Percentiles rank a stretch among this genome's conserved stretches.
Conservation (phyloP, 1,140 invertebrate genomes). For the Sinonovacula constricta region DNA sequence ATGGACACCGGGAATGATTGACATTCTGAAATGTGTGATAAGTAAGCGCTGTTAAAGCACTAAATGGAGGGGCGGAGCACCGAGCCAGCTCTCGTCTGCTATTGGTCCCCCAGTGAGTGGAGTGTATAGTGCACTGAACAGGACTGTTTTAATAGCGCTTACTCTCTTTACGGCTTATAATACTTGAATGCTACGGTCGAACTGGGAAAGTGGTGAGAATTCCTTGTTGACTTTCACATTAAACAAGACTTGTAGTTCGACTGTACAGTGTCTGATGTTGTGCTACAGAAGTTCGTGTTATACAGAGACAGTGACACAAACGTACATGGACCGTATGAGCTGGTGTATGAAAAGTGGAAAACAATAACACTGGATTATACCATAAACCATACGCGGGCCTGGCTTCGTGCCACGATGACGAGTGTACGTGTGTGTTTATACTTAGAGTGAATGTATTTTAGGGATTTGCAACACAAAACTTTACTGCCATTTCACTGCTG, state of each 20-base stretch:
- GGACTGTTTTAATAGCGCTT: slow-evolving; percentile 49
- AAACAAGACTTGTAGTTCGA: background rate
- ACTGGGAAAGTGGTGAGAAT: slow-evolving; percentile 29
- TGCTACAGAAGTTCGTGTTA: background rate
- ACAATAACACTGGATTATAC: background rate
- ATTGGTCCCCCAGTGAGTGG: slow-evolving; percentile 17
- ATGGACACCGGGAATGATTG: slow-evolving; percentile 40
- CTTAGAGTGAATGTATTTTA: slow-evolving; percentile 38
- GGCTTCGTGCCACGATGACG: slow-evolving; percentile 48
- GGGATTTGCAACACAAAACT: slow-evolving; percentile 38
- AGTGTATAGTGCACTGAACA: slow-evolving; percentile 14
- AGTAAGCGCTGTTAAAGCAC: slow-evolving; percentile 23
- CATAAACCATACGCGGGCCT: slow-evolving; percentile 11
- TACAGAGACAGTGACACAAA: background rate
- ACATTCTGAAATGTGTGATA: slow-evolving; percentile 50
- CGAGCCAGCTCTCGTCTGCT: slow-evolving; percentile 4
- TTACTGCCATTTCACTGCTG: slow-evolving; percentile 40
- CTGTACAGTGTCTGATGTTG: background rate
- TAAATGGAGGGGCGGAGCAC: slow-evolving; percentile 41
- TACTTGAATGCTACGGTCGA: slow-evolving; percentile 50
- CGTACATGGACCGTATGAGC: too few relatives aligned
- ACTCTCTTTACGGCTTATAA: slow-evolving; percentile 48
- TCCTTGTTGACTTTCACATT: slow-evolving; percentile 14
- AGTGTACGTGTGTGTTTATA: too few relatives aligned
- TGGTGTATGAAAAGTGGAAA: too few relatives aligned